Percentiles rank a stretch among this genome's conserved stretches.
phyloP scores from a whole-genome alignment of 2,797 vertebrate genomes.

The Sebastes ruberrimus region DNA sequence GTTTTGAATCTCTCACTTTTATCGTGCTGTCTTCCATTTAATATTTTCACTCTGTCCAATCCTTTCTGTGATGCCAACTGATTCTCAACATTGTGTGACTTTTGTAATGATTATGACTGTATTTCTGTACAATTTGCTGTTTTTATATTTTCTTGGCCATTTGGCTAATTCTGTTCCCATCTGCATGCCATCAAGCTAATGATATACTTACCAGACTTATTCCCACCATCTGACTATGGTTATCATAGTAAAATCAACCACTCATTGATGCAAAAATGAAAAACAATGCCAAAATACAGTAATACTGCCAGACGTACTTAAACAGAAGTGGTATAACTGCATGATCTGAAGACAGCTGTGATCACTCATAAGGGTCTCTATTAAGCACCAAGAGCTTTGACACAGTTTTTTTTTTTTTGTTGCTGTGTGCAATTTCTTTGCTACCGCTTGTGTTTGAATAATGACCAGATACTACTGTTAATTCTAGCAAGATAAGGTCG shows the following conservation, averaged over 20 bases:
- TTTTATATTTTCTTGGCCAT: neutral
- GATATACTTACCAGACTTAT: neutral
- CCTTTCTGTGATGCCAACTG: neutral
- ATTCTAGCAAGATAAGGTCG: slow-evolving; percentile 27
- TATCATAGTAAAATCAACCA: neutral
- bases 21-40: neutral
- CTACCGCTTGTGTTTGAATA: slow-evolving; percentile 40
- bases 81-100: neutral
- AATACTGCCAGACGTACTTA: neutral
- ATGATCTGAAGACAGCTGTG: neutral
- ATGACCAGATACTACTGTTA: slow-evolving; percentile 36
- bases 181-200: slow-evolving; percentile 1
- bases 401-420: slow-evolving; percentile 39
- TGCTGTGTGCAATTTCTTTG: slow-evolving; percentile 12
- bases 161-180: neutral
- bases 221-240: neutral
- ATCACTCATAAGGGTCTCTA: slow-evolving; percentile 4
- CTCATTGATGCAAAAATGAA: neutral
- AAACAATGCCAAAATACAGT: neutral
- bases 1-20: neutral
- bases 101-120: neutral
- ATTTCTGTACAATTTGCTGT: neutral
- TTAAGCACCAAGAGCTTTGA: slow-evolving; percentile 18
- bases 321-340: neutral
- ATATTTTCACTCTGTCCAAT: neutral